Evolutionary conservation across 2,113 vertebrate species (phyloP), one percentile per base, ranked within the genome.

Genomic region (Pyrgilauda ruficollis): DNA sequence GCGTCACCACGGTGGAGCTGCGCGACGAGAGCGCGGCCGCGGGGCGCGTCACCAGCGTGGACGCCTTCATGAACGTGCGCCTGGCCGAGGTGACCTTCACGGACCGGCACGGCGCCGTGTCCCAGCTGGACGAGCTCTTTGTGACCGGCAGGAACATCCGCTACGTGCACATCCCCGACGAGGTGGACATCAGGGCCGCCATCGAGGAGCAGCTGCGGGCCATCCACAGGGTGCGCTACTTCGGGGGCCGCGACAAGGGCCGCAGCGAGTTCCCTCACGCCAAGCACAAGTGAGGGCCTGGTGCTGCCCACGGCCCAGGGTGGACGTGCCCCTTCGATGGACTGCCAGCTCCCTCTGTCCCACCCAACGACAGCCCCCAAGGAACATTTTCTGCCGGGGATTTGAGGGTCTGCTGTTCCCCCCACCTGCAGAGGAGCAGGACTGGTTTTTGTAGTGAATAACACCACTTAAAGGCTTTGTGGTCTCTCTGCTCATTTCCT

Each of bases 61-160:
- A 99, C 26, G 99, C 99, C 83, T 99, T 99, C 97, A 99, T 99
- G 99, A 99, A 99, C 88, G 55, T 99, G 72, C 98, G 99, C 2
- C 97, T 99, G 96, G 97, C 98, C 9, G 89, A 98, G 2, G 99
- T 99, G 63, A 96, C 98, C 55, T 99, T 98, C 97, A 98, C 97
- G 0, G 99, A 99, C 97, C 94, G 98, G 12, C 93, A 69, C 19
- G 99, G 99, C 1, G 28, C 70, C 4, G 83, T 95, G 88, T 97
- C 97, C 3, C 75, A 63, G 43, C 96, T 99, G 96, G 98, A 98
- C 3, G 98, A 99, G 93, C 96, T 99, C 64, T 99, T 99, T 12
- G 89, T 99, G 83, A 98, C 99, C 0, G 99, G 99, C 69, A 98
- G 99, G 53, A 99, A 99, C 5, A 84, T 99, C 18, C 98, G 99